phyloP scores from a whole-genome alignment of 2,888 invertebrate genomes.

The Tenthredo scrophulariae region DNA sequence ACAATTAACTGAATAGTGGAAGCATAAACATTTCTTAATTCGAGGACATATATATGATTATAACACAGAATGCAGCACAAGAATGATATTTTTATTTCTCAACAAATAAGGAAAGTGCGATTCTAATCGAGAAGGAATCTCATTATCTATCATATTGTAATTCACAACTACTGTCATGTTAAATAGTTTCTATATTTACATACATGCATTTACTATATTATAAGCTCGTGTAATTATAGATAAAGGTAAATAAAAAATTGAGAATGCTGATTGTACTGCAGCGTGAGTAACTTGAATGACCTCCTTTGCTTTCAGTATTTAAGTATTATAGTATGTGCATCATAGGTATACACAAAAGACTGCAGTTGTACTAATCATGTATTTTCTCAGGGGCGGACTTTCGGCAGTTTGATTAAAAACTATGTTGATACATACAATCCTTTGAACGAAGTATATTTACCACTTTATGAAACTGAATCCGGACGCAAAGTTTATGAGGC shows the following conservation, averaged over 20 bases:
- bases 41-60: constrained; percentile 19
- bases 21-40: constrained; percentile 30
- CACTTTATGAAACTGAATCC: constrained; percentile 85
- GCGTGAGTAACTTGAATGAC: constrained; percentile 1
- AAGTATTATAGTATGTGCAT: background rate
- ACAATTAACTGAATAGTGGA: constrained; percentile 44
- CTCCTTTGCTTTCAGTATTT: background rate
- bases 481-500: constrained; percentile 88
- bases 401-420: constrained; percentile 86
- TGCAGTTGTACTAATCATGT: constrained; percentile 10
- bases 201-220: background rate
- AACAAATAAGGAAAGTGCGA: background rate
- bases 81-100: background rate
- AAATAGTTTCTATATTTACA: background rate
- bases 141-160: background rate
- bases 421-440: constrained; percentile 82
- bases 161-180: background rate
- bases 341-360: background rate
- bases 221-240: background rate
- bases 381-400: constrained; percentile 87
- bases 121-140: constrained; percentile 6
- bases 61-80: background rate
- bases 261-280: background rate
- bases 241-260: background rate
- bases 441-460: constrained; percentile 85